Evolutionary conservation across 2,888 invertebrate genomes (phyloP).

Genomic region (Liposcelis brunnea): DNA sequence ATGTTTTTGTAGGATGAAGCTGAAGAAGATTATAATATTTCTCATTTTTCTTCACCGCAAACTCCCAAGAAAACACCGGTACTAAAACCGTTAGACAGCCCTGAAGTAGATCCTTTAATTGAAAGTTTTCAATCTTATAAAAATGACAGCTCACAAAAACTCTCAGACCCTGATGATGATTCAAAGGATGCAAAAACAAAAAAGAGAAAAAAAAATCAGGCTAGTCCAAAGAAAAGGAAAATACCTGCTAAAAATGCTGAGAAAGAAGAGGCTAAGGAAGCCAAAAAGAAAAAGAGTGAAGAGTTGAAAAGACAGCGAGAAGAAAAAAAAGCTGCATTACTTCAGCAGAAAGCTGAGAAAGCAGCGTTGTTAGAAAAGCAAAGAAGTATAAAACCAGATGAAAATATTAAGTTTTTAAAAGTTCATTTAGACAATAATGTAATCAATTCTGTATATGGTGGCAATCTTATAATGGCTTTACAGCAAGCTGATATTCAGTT

Average conservation of each 20-base stretch:
- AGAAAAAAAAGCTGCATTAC: neutral
- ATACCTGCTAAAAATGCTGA: neutral
- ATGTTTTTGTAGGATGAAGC: no score
- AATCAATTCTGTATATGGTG: conserved; percentile 23
- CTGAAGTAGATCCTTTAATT: no score
- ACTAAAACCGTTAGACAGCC: no score
- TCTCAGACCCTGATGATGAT: no score
- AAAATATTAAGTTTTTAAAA: conserved; percentile 26
- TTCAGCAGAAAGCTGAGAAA: neutral
- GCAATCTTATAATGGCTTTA: conserved; percentile 17
- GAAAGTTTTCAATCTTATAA: no score
- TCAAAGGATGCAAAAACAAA: no score
- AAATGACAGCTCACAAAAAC: no score
- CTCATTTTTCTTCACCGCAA: no score
- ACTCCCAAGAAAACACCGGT: no score
- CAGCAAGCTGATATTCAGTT: conserved; percentile 17
- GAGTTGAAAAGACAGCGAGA: neutral
- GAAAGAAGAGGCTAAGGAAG: neutral
- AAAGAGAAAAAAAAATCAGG: no score
- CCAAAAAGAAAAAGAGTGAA: neutral
- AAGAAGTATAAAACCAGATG: neutral
- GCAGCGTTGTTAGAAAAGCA: neutral
- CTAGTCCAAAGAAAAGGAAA: neutral
- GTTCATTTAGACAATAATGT: conserved; percentile 28
- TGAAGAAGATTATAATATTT: no score